Evolutionary conservation across 2,113 vertebrate genomes (phyloP), one percentile per base, ranked within the genome.

Genomic region (Nycticryphes semicollaris): DNA sequence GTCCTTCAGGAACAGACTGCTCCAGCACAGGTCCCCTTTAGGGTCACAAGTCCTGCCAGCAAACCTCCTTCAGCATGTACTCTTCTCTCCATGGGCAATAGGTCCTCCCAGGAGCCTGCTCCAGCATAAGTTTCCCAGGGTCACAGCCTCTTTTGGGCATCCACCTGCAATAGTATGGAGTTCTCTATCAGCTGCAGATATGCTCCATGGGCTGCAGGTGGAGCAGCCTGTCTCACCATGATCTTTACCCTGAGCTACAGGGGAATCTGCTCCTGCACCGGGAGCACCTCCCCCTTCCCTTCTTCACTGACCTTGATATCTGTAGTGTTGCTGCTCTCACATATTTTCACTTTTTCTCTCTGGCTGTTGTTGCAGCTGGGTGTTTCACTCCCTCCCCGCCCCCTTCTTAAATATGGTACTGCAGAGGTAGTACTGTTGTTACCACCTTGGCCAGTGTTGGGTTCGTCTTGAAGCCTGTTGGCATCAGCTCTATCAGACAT

Each of bases 401-500:
- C 8, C 21, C 17, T 16, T 75, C 28, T 76, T 23, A 76, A 31
- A n/a, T 27, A 35, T 67, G 14, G 27, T 63, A 28, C 73, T 4
- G 12, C 47, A 76, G 56, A 28, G 31, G 9, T 3, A 2, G 7
- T 45, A 12, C 37, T 20, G 30, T 6, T 17, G 1, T 39, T 6
- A 7, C 1, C 3, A 22, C 37, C 43, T 41, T 30, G 8, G 20
- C 43, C 43, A 54, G 30, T 1, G 2, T 12, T 3, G 9, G 13
- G 19, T 64, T 4, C 14, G 1, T 22, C 43, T 22, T 63, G 37
- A 43, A 79, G 18, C 12, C 1, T 0, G 6, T 20, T 87, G 45
- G 17, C 15, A 23, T 3, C 33, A 33, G 8, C 33, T 80, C 5
- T 56, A 6, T 45, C 43, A 45, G 43, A 45, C 13, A 12, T 10